Percentiles rank a stretch among this genome's conserved stretches.
Evolutionary conservation across 2,888 invertebrate genomes (phyloP).

Genomic region (Watsonalla binaria): DNA sequence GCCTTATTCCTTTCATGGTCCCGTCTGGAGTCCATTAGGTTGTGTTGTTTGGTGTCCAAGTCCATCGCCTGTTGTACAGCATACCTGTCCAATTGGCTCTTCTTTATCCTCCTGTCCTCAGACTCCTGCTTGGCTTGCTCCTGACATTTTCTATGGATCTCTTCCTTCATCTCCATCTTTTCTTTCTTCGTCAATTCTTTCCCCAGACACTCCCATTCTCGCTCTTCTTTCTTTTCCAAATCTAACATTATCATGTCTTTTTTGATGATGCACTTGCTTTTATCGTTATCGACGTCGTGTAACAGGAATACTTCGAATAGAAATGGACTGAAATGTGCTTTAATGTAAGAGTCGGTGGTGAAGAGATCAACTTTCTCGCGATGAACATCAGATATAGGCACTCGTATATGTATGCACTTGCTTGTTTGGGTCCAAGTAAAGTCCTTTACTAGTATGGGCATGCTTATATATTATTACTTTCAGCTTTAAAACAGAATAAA

Average conservation of each 20-base stretch:
- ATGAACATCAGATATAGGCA: slow-evolving; percentile 81
- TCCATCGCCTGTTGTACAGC: slow-evolving; percentile 69
- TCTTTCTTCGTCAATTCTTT: slow-evolving; percentile 76
- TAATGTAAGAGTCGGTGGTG: slow-evolving; percentile 83
- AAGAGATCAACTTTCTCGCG: slow-evolving; percentile 84
- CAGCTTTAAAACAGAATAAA: too few species aligned
- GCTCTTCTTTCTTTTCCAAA: slow-evolving; percentile 78
- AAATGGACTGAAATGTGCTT: slow-evolving; percentile 85
- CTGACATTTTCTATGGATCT: slow-evolving; percentile 77
- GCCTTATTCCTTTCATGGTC: slow-evolving; percentile 80
- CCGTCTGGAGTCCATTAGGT: slow-evolving; percentile 81
- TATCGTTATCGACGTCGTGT: slow-evolving; percentile 78
- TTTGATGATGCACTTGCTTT: slow-evolving; percentile 82
- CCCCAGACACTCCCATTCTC: slow-evolving; percentile 79
- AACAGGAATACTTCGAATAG: slow-evolving; percentile 86
- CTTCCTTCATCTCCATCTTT: slow-evolving; percentile 75
- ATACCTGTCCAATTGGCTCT: slow-evolving; percentile 76
- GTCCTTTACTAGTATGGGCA: slow-evolving; percentile 88
- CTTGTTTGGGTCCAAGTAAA: slow-evolving; percentile 86
- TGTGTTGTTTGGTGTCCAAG: slow-evolving; percentile 71
- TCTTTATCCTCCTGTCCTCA: slow-evolving; percentile 73
- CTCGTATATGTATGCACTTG: slow-evolving; percentile 78
- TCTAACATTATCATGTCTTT: slow-evolving; percentile 82
- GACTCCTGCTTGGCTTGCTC: slow-evolving; percentile 72
- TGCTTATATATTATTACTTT: slow-evolving; percentile 30